Evolutionary conservation across 2,113 vertebrate genomes (phyloP).

Genomic region (Macquaria ambigua): DNA sequence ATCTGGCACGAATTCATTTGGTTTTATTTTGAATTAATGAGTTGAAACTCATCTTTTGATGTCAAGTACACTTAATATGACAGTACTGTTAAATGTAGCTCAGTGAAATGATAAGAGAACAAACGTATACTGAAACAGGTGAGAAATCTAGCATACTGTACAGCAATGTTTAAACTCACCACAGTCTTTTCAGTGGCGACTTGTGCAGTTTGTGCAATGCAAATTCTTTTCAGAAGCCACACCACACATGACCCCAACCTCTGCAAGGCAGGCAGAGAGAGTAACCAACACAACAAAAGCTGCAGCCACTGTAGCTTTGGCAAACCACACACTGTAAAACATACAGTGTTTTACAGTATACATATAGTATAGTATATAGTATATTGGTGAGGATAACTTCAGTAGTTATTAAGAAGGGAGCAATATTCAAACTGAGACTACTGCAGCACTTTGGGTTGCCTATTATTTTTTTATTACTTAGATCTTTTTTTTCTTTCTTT

Average conservation of each 20-base stretch:
- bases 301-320: neutral
- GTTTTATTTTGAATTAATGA: neutral
- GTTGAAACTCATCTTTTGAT: neutral
- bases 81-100: neutral
- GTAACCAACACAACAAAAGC: too few species aligned
- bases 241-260: neutral
- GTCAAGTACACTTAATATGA: neutral
- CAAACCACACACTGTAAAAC: neutral
- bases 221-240: neutral
- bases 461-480: neutral
- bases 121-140: neutral
- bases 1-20: neutral
- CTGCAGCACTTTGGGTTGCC: neutral
- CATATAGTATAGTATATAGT: too few species aligned
- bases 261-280: neutral
- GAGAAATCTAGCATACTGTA: neutral
- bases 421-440: neutral
- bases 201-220: neutral
- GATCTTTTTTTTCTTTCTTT: too few species aligned
- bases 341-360: too few species aligned
- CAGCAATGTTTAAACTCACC: neutral
- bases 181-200: neutral
- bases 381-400: too few species aligned
- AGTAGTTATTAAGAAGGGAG: neutral
- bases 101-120: neutral